phyloP scores from a whole-genome alignment of 2,113 vertebrate genomes.

The Chloebia gouldiae region DNA sequence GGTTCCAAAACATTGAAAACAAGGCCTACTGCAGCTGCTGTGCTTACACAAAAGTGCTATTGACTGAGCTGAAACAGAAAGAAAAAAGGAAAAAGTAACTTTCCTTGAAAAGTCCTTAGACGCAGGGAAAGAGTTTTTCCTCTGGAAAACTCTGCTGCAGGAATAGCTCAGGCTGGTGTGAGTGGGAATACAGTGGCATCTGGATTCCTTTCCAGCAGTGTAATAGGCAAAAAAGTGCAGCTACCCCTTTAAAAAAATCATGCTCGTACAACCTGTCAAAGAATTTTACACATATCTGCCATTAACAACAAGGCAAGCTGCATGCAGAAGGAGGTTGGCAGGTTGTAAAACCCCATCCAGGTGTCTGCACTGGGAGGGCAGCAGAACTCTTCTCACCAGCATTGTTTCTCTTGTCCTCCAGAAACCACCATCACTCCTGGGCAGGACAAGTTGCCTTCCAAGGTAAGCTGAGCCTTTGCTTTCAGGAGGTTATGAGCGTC shows the following conservation, averaged over 20 bases:
- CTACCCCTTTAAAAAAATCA: conserved; percentile 27
- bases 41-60: background rate
- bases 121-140: background rate
- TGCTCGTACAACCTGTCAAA: background rate
- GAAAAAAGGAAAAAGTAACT: background rate
- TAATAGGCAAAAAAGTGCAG: background rate
- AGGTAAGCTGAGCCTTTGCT: background rate
- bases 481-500: background rate
- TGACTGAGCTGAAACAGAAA: background rate
- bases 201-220: background rate
- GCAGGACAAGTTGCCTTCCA: background rate
- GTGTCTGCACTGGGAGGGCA: background rate
- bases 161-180: background rate
- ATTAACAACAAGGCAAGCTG: accelerated
- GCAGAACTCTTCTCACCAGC: background rate
- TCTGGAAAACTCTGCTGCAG: background rate
- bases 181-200: background rate
- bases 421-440: background rate
- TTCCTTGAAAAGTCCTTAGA: background rate
- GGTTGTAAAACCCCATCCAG: background rate
- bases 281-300: background rate
- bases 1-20: background rate
- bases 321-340: accelerated
- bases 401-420: accelerated
- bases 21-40: background rate